These are phyloP conservation scores for Heliconius eleuchia DNA, from an alignment of 1,140 invertebrate species.

Conservation along the genomic window DNA sequence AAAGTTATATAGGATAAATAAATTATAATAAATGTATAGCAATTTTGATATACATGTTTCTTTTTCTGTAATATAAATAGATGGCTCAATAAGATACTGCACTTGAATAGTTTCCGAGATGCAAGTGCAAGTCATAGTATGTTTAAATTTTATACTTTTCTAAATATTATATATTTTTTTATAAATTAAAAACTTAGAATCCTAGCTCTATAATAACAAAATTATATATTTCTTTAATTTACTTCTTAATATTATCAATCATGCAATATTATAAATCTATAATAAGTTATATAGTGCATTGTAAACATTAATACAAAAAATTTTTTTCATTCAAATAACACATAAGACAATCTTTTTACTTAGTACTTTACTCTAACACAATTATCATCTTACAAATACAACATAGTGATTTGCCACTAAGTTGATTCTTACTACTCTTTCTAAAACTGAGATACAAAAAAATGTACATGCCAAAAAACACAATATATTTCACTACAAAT, in stretches of 20 bases:
- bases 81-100: too few relatives aligned
- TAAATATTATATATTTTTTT: too few relatives aligned
- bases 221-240: background rate
- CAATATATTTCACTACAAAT: background rate
- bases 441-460: background rate
- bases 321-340: background rate
- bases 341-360: background rate
- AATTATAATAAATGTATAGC: too few relatives aligned
- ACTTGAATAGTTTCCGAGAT: too few relatives aligned
- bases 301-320: background rate
- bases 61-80: too few relatives aligned
- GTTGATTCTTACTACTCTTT: background rate
- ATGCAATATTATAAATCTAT: background rate
- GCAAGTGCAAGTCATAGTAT: too few relatives aligned
- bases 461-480: background rate
- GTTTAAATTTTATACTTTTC: too few relatives aligned
- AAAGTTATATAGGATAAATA: too few relatives aligned
- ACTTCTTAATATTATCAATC: background rate
- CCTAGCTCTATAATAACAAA: too few relatives aligned
- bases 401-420: background rate
- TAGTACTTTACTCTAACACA: background rate
- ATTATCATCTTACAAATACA: background rate
- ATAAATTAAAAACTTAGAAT: too few relatives aligned
- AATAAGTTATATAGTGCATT: background rate
- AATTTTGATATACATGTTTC: too few relatives aligned